Evolutionary conservation across 2,797 vertebrate genomes (phyloP).

Genomic region (Rousettus madagascariensis): DNA sequence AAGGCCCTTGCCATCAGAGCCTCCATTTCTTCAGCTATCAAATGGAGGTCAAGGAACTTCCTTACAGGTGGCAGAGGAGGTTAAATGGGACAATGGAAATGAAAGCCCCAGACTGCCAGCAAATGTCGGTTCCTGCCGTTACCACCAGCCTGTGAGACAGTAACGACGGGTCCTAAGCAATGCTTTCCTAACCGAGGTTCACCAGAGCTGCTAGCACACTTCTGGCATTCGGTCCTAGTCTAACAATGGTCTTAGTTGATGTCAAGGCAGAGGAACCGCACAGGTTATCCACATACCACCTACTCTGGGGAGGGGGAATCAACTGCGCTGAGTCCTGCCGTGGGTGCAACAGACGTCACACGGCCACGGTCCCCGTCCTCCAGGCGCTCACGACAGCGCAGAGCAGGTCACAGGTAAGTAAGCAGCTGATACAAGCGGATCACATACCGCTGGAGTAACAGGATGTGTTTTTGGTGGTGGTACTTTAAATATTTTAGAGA

Average conservation of each 20-base stretch:
- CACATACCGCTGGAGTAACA: accelerated
- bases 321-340: background rate
- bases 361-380: background rate
- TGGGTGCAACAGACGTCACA: background rate
- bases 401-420: background rate
- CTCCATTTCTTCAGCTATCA: background rate
- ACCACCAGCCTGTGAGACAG: background rate
- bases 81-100: background rate
- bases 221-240: background rate
- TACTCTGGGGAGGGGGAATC: background rate
- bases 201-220: background rate
- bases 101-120: background rate
- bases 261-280: background rate
- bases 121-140: background rate
- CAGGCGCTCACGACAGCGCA: background rate
- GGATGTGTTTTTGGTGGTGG: background rate
- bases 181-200: background rate
- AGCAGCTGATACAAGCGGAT: accelerated
- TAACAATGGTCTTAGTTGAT: background rate
- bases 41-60: background rate
- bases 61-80: background rate
- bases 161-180: background rate
- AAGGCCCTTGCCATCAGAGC: background rate
- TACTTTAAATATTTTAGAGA: background rate
- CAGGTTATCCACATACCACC: accelerated